Conservation (phyloP, 1,140 invertebrate genomes). For the Camponotus pennsylvanicus region DNA sequence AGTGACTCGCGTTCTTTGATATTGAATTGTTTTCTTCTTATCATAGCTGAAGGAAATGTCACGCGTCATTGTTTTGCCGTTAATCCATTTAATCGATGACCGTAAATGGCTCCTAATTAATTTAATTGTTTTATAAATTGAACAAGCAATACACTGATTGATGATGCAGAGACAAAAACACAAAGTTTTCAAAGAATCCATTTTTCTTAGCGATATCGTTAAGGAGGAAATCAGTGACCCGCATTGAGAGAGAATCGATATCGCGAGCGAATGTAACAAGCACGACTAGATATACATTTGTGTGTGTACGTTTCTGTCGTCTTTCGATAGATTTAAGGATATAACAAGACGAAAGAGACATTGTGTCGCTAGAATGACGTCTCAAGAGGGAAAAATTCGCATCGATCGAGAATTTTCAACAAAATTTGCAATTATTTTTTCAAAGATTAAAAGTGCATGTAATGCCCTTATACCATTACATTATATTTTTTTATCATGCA, state of each 20-base stretch:
- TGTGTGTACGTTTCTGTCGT: background rate
- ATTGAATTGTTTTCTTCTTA: conserved; percentile 16
- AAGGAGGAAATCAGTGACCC: conserved; percentile 43
- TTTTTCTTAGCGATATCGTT: conserved; percentile 44
- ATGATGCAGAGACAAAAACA: conserved; percentile 26
- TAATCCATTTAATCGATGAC: conserved; percentile 6
- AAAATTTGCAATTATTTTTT: background rate
- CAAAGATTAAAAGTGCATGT: background rate
- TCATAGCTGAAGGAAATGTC: background rate
- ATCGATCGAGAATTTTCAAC: background rate
- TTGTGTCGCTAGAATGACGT: background rate
- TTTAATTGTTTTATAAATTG: conserved; percentile 46
- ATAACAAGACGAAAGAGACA: background rate
- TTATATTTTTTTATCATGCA: background rate
- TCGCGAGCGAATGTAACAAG: conserved; percentile 36
- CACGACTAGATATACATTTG: conserved; percentile 25
- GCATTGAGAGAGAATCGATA: conserved; percentile 41
- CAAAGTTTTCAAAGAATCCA: conserved; percentile 18
- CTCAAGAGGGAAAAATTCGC: background rate
- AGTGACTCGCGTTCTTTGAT: conserved; percentile 9
- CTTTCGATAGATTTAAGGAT: conserved; percentile 11
- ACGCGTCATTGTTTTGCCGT: background rate
- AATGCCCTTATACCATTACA: background rate
- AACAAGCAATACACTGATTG: conserved; percentile 38
- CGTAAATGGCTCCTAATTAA: conserved; percentile 34